phyloP scores from a whole-genome alignment of 2,797 vertebrate species.

The Propithecus deckenii region DNA sequence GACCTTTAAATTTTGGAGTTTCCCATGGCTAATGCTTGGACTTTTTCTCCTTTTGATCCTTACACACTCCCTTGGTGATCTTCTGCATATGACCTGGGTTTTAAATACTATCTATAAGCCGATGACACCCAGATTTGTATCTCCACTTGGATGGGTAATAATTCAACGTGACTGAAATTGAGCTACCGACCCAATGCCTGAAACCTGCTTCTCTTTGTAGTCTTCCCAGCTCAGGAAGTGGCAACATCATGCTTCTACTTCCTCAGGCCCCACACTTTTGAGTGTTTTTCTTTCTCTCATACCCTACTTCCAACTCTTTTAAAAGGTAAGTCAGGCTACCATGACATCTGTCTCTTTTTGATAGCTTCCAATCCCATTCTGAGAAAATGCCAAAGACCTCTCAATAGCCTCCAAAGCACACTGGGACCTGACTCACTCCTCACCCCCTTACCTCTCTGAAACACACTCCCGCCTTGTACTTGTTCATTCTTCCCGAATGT shows the following conservation, averaged over 20 bases:
- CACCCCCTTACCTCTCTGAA: not conserved
- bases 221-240: not conserved
- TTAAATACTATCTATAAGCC: not conserved
- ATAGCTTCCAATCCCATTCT: not conserved
- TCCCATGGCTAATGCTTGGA: not conserved
- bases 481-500: not conserved
- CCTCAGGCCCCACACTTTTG: not conserved
- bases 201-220: not conserved
- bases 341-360: not conserved
- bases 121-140: not conserved
- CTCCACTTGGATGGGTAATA: not conserved
- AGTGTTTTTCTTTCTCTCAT: not conserved
- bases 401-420: not conserved
- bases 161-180: not conserved
- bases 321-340: not conserved
- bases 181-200: not conserved
- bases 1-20: not conserved
- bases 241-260: not conserved
- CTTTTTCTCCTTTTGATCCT: not conserved
- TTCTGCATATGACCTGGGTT: not conserved
- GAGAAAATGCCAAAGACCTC: not conserved
- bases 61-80: not conserved
- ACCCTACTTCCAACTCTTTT: not conserved
- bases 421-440: not conserved
- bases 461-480: not conserved